Evolutionary conservation across 2,888 invertebrate genomes (phyloP), one percentile per base, ranked within the genome.

Genomic region (Priocnemis perturbator): DNA sequence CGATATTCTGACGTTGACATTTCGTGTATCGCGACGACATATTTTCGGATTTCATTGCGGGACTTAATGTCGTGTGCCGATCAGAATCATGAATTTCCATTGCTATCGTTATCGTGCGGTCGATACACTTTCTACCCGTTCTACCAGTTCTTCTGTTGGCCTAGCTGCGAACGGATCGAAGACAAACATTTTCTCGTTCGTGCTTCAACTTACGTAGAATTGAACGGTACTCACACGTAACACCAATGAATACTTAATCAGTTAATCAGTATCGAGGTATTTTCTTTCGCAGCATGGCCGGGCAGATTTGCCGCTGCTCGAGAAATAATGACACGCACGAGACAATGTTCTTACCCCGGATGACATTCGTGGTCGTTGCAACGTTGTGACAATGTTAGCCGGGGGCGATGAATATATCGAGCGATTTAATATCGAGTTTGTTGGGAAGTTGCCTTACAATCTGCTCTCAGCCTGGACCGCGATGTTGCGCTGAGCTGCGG

Each of bases 371-470:
- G 4, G 11, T 37, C 37, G 7, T 9, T 37, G 37, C 37, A 11
- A 9, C 37, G 37, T 11, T 2, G 14, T 11, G 37, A 37, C 37
- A 37, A 37, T 57, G 19, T 57, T 53, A 5, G 58, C 20, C 3
- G 30, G n/a, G 57, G 19, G 15, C 15, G 20, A 37, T 64, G 63
- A 69, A 69, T 70, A 58, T 62, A 67, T 69, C 76, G 65, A 71
- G 63, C 71, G 62, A 80, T 80, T 82, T 81, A 83, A 82, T 85
- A 84, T 78, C 71, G 81, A 84, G 83, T 85, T 79, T 79, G 78
- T 79, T 59, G 76, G 74, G 78, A 83, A 85, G 79, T 82, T 83
- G 66, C 74, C 55, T 74, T 50, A 73, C 83, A 86, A 86, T 84
- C 82, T 85, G 83, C 64, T 67, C 37, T 66, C 64, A 70, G 73